Conservation (phyloP, 2,797 vertebrate genomes). For the Alosa sapidissima region DNA sequence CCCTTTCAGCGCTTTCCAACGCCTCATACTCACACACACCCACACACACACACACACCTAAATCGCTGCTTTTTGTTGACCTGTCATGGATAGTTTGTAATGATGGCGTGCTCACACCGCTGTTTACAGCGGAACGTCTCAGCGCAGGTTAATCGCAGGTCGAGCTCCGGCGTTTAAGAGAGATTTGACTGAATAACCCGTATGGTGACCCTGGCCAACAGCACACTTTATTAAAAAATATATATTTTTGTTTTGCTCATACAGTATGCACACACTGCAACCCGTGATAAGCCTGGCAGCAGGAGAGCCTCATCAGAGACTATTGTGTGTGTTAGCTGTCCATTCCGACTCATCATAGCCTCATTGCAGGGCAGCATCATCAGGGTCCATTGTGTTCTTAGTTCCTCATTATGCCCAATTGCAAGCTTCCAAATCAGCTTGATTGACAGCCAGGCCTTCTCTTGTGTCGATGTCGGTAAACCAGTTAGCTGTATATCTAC, state of each 20-base stretch:
- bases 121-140: neutral
- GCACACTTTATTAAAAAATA: too few species aligned
- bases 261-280: neutral
- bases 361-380: neutral
- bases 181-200: neutral
- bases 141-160: neutral
- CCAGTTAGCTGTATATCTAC: neutral
- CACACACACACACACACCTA: neutral
- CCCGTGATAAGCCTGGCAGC: neutral
- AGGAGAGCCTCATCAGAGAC: neutral
- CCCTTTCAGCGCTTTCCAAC: neutral
- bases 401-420: neutral
- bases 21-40: neutral
- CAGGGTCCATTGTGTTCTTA: neutral
- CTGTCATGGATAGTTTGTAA: neutral
- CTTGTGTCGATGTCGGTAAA: neutral
- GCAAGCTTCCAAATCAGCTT: neutral
- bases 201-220: neutral
- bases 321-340: neutral
- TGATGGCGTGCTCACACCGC: neutral
- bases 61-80: conserved; percentile 7
- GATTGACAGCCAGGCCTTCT: neutral
- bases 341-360: neutral
- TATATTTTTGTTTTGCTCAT: neutral
- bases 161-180: neutral